phyloP scores from a whole-genome alignment of 2,797 vertebrate species.

The Parauchenoglanis punctatus region DNA sequence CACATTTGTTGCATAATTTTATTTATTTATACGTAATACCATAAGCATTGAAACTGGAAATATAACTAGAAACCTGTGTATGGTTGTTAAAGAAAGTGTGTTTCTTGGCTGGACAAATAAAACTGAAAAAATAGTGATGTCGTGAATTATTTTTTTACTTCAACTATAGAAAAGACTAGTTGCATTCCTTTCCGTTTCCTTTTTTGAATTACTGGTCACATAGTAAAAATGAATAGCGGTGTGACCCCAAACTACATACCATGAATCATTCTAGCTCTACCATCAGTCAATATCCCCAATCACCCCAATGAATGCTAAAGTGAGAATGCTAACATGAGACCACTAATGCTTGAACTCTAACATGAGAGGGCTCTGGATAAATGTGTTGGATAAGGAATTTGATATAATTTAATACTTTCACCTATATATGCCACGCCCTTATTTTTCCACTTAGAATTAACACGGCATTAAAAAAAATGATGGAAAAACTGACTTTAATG shows the following conservation, averaged over 20 bases:
- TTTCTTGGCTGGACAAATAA: too few relatives aligned
- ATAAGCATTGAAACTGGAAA: background rate
- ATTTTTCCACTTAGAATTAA: background rate
- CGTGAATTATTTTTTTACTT: too few relatives aligned
- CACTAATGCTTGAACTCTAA: background rate
- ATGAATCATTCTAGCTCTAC: background rate
- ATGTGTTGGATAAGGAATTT: background rate
- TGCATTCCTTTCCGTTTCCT: too few relatives aligned
- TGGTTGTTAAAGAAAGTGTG: background rate
- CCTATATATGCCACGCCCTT: background rate
- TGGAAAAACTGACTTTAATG: background rate
- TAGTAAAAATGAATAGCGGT: background rate
- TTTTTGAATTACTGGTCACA: too few relatives aligned
- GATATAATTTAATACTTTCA: background rate
- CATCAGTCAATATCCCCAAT: background rate
- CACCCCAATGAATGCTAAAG: background rate
- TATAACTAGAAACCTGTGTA: background rate
- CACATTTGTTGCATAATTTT: background rate
- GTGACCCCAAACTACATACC: background rate
- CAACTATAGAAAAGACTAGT: too few relatives aligned
- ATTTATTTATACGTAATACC: background rate
- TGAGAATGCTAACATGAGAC: too few relatives aligned
- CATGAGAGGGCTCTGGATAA: background rate
- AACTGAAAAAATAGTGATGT: too few relatives aligned
- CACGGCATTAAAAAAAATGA: background rate